phyloP scores from a whole-genome alignment of 53 echinoderm and acorn worm species.

The Holothuria scabra region DNA sequence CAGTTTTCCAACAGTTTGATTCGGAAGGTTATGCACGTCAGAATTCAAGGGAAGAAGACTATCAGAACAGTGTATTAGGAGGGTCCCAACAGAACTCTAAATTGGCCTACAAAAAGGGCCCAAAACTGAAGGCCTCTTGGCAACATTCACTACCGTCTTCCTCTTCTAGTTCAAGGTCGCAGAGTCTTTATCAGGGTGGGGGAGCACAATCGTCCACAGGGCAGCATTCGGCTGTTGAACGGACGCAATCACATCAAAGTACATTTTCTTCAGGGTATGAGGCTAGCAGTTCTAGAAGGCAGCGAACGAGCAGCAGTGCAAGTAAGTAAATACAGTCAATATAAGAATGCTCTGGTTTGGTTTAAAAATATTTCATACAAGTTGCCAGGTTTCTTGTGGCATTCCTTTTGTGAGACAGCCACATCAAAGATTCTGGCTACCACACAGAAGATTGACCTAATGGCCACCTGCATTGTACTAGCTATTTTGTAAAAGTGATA shows the following conservation, averaged over 20 bases:
- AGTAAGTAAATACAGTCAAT: not conserved
- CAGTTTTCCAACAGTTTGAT: slow-evolving; percentile 12
- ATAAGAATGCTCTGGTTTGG: no score
- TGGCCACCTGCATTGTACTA: no score
- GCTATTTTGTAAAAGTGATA: no score
- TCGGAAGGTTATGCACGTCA: slow-evolving; percentile 7
- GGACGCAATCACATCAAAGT: slow-evolving; percentile 19
- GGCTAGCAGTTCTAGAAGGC: slow-evolving; percentile 16
- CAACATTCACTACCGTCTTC: slow-evolving; percentile 43
- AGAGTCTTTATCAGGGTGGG: slow-evolving; percentile 36
- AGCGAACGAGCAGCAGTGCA: slow-evolving; percentile 26
- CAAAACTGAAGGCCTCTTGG: slow-evolving; percentile 20
- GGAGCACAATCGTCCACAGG: slow-evolving; percentile 15
- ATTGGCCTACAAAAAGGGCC: slow-evolving; percentile 30
- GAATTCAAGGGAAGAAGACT: slow-evolving; percentile 23
- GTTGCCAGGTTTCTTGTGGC: no score
- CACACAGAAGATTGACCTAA: no score
- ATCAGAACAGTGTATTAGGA: not conserved
- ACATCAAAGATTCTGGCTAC: no score
- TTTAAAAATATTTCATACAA: no score
- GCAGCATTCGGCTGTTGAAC: slow-evolving; percentile 47
- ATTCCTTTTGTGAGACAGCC: no score
- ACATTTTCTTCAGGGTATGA: slow-evolving; percentile 29
- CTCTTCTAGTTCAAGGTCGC: slow-evolving; percentile 35
- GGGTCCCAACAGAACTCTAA: not conserved